Percentiles rank a stretch among this genome's conserved stretches.
Evolutionary conservation across 2,797 vertebrate species (phyloP).

Genomic region (Hippopotamyrus pictus): DNA sequence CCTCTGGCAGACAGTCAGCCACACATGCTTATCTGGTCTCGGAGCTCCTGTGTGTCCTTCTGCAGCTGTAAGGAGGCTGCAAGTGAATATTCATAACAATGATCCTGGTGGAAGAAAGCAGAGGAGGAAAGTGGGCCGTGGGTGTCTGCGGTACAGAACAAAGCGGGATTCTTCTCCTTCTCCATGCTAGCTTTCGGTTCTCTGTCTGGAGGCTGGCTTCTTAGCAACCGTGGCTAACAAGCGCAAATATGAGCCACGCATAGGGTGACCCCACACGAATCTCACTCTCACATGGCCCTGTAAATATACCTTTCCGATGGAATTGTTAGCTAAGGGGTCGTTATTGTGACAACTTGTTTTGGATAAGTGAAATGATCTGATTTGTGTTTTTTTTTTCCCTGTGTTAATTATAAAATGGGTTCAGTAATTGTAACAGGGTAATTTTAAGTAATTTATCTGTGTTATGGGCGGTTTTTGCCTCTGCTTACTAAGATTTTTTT

Average conservation of each 20-base stretch:
- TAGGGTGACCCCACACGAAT: not conserved
- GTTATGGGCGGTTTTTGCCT: slow-evolving; percentile 43
- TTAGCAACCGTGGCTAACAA: not conserved
- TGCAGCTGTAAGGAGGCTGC: not conserved
- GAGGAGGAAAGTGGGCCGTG: not conserved
- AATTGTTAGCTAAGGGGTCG: slow-evolving; percentile 29
- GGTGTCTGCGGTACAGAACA: not conserved
- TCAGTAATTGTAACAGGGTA: slow-evolving; percentile 32
- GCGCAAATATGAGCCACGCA: not conserved
- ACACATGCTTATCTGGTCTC: not conserved
- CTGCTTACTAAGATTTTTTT: slow-evolving; percentile 51
- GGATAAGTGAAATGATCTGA: not conserved
- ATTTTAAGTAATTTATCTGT: slow-evolving; percentile 34
- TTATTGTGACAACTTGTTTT: slow-evolving; percentile 32
- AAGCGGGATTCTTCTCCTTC: not conserved
- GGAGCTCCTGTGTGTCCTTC: not conserved
- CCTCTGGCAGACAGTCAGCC: not conserved
- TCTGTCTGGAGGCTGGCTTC: not conserved
- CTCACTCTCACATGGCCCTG: not conserved
- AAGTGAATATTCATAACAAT: not conserved
- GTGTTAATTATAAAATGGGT: slow-evolving; percentile 37
- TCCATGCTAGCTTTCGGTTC: not conserved
- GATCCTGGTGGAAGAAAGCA: not conserved
- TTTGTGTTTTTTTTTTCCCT: slow-evolving; percentile 30
- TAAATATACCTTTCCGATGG: not conserved